Base-by-base conservation (phyloP, 2,113 vertebrate genomes). In the Cacatua alba region DNA sequence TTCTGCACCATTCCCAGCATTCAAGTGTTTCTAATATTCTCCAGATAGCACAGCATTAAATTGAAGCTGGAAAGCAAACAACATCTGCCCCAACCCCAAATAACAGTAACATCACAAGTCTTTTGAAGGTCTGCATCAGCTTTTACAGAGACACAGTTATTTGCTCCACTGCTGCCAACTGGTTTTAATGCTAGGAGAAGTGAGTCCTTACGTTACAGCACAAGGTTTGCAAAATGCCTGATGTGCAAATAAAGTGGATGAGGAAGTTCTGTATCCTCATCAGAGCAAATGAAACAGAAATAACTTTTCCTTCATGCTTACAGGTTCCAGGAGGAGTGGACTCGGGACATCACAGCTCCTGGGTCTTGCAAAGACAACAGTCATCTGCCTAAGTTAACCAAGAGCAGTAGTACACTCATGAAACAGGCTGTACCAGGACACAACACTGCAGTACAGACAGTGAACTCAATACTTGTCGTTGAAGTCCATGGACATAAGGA, bases 311-410 rank as follows among this genome's bases (percentile, higher is more conserved):
- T 90, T 75, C 80, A 10, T 71, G 37, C 74, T 64, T 82, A 14
- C 93, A 98, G 98, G 81, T 95, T 88, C 86, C 97, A 96, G 37
- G 95, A 97, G 64, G 94, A 94, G 49, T 67, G 82, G 92, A 63
- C 25, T 57, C 33, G 2, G 52, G 94, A 86, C 8, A 5, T 23
- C 0, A 0, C 10, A 16, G 59, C 55, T 80, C 63, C 85, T 5
- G 77, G 37, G 25, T 26, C n/a, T 28, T 80, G 52, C 77, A 92
- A 64, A 64, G 96, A 62, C 87, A 64, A 11, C 1, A 9, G 52
- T 25, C 35, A 13, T 15, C 74, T 63, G 21, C 68, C 78, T 17
- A 59, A 49, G 51, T 64, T 46, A 24, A 33, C 44, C 72, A 60
- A 17, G 79, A 82, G 52, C 86, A 33, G 64, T 1, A 49, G 28